These are phyloP conservation scores for Omphaloscelis lunosa DNA, from an alignment of 2,888 invertebrate species.

Conservation along the genomic window DNA sequence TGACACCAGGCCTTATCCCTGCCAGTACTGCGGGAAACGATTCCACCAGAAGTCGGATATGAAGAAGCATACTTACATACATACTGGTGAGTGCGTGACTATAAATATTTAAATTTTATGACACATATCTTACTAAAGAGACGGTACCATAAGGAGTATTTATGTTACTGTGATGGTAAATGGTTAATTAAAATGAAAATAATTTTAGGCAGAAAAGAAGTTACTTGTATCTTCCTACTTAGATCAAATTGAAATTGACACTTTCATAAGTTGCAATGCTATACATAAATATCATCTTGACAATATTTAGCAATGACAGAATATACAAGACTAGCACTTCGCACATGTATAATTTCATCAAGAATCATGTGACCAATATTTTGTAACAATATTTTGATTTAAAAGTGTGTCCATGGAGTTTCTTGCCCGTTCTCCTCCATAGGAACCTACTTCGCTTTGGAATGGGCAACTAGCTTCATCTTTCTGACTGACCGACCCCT, in stretches of 20 bases:
- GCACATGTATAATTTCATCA: too few species aligned
- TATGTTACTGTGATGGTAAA: neutral
- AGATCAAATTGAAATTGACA: neutral
- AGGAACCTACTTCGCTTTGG: too few species aligned
- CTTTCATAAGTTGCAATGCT: neutral
- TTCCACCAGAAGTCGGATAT: conserved; percentile 99
- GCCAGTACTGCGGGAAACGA: conserved; percentile 99
- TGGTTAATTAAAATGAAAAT: neutral
- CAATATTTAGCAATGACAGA: neutral
- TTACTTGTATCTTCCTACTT: neutral
- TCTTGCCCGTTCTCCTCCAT: too few species aligned
- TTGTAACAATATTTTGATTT: too few species aligned
- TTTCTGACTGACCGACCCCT: too few species aligned
- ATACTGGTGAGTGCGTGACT: conserved; percentile 93
- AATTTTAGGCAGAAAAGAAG: neutral
- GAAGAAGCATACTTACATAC: conserved; percentile 99
- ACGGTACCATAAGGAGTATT: neutral
- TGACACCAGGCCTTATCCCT: conserved; percentile 99
- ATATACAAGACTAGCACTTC: neutral
- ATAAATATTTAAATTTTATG: neutral
- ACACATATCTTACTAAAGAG: neutral
- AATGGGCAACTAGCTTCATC: too few species aligned
- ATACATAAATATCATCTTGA: too few species aligned
- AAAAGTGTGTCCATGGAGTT: too few species aligned
- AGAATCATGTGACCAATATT: too few species aligned